These are phyloP conservation scores for Avahi laniger DNA, from an alignment of 2,797 vertebrate species.

Conservation along the genomic window DNA sequence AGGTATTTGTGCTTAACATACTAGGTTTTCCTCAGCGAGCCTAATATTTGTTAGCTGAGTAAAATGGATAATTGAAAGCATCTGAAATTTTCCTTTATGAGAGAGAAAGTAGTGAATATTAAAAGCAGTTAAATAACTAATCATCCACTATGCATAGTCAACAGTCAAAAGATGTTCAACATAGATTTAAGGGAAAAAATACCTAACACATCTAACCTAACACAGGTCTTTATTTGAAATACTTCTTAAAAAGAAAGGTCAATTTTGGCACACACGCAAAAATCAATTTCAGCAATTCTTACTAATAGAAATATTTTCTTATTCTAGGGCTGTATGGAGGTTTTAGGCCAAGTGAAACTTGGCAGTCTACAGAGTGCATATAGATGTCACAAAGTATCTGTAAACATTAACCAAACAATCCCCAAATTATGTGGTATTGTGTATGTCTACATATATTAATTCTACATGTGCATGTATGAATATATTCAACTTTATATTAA, in stretches of 20 bases:
- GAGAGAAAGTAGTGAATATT: constrained; percentile 19
- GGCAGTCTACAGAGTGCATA: constrained; percentile 3
- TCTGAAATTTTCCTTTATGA: constrained; percentile 4
- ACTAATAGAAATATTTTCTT: constrained; percentile 63
- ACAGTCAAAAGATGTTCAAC: constrained; percentile 30
- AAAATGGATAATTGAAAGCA: constrained; percentile 44
- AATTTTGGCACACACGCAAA: constrained; percentile 63
- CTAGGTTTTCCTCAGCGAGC: neutral
- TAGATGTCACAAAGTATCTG: neutral
- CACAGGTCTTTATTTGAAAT: neutral
- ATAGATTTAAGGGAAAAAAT: neutral
- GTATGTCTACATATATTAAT: neutral
- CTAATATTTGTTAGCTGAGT: neutral
- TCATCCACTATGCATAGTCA: neutral
- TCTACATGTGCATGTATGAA: neutral
- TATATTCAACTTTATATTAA: neutral
- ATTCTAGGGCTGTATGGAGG: constrained; percentile 12
- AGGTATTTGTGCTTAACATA: neutral
- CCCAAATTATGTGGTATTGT: neutral
- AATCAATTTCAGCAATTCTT: constrained; percentile 70
- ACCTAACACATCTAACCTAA: neutral
- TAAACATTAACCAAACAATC: constrained; percentile 12
- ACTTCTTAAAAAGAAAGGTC: neutral
- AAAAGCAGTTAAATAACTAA: constrained; percentile 53
- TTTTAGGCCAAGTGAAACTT: constrained; percentile 57